phyloP scores from a whole-genome alignment of 35 echinoderm and acorn worm genomes.

The Apostichopus japonicus region DNA sequence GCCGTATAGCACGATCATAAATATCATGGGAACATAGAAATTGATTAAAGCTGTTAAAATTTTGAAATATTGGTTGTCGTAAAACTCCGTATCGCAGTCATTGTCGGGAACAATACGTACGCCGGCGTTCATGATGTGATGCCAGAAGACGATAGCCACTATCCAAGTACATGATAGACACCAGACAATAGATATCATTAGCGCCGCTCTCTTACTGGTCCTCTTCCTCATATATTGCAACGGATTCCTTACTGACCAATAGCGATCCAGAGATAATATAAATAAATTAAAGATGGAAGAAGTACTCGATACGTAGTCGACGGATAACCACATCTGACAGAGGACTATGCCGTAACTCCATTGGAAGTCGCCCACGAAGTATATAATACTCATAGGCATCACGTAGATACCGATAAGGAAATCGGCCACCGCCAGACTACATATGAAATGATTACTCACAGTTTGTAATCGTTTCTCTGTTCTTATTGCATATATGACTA shows the following conservation, averaged over 20 bases:
- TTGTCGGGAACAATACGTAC: slow-evolving; percentile 44
- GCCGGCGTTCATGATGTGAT: slow-evolving; percentile 63
- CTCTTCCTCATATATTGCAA: slow-evolving; percentile 94
- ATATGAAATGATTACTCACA: slow-evolving; percentile 96
- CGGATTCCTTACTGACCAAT: slow-evolving; percentile 95
- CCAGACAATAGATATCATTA: slow-evolving; percentile 95
- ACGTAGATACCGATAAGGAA: slow-evolving; percentile 92
- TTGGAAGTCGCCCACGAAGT: slow-evolving; percentile 71
- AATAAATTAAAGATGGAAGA: slow-evolving; percentile 98
- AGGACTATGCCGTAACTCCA: slow-evolving; percentile 84
- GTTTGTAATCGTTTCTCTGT: slow-evolving; percentile 91
- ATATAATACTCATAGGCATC: slow-evolving; percentile 89
- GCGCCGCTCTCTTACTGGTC: slow-evolving; percentile 78
- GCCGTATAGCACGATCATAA: slow-evolving; percentile 83
- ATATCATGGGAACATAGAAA: slow-evolving; percentile 90
- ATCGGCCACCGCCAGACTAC: slow-evolving; percentile 89
- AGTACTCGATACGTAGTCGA: slow-evolving; percentile 95
- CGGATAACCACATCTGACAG: slow-evolving; percentile 88
- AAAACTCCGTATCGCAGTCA: slow-evolving; percentile 92
- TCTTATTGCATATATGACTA: slow-evolving; percentile 92
- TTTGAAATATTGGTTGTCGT: slow-evolving; percentile 72
- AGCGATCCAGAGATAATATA: slow-evolving; percentile 90
- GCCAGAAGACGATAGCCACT: slow-evolving; percentile 83
- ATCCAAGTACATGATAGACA: slow-evolving; percentile 70
- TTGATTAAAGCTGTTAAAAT: slow-evolving; percentile 88